Evolutionary conservation across 2,797 vertebrate species (phyloP).

Genomic region (Crocidura indochinensis): DNA sequence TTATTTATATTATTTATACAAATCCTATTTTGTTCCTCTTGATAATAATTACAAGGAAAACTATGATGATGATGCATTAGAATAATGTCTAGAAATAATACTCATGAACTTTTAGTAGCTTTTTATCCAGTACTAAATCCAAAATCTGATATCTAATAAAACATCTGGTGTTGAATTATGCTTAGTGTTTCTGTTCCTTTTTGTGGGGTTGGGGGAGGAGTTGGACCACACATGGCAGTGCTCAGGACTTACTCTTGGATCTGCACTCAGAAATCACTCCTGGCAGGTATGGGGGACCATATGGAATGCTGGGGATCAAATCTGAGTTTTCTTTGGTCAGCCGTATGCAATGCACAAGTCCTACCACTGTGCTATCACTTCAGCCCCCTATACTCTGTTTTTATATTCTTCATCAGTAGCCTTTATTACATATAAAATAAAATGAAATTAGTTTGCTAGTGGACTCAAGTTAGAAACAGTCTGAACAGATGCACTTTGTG

Average conservation of each 20-base stretch:
- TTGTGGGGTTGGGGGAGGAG: too few relatives aligned
- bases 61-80: not conserved
- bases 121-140: not conserved
- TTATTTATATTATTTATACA: not conserved
- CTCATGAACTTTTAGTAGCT: not conserved
- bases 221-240: too few relatives aligned
- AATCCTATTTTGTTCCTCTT: not conserved
- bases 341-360: too few relatives aligned
- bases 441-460: constrained; percentile 1
- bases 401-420: not conserved
- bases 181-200: not conserved
- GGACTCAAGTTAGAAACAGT: not conserved
- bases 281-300: too few relatives aligned
- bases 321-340: too few relatives aligned
- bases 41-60: not conserved
- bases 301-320: too few relatives aligned
- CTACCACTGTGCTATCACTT: too few relatives aligned
- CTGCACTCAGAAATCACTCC: too few relatives aligned
- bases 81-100: not conserved
- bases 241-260: too few relatives aligned
- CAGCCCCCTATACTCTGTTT: not conserved
- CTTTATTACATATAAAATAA: not conserved
- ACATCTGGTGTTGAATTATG: not conserved
- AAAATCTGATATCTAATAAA: not conserved
- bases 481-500: not conserved